Evolutionary conservation across 2,888 invertebrate genomes (phyloP), one percentile per base, ranked within the genome.

Genomic region (Ischnus inquisitorius): DNA sequence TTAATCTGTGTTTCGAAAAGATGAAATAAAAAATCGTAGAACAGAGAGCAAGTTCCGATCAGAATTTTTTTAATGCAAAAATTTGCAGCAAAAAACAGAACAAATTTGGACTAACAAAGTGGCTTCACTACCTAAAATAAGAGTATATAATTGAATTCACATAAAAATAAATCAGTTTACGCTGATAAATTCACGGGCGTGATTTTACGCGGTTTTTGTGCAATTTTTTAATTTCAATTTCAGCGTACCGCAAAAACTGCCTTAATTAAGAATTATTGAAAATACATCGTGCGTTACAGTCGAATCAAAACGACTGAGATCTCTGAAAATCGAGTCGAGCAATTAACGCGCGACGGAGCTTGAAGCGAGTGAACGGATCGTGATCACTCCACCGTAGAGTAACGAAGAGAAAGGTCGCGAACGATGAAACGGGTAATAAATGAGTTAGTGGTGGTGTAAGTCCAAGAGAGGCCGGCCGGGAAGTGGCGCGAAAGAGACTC

Each of bases 401-500:
- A 19, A 46, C 28, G 46, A 34, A 51, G 51, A 74, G 60, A 80
- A 72, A 72, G 79, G 60, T 74, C 67, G 67, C 43, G 75, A 39
- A 51, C 25, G 57, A 68, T 69, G 25, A 60, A 57, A 39, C 75
- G 22, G 34, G 34, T 4, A 67, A 12, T 43, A 28, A 62, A 60
- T 12, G 19, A 72, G 51, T 65, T 76, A 28, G 34, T 39, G 19
- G 64, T 64, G 12, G 39, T 19, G 19, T n/a, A 46, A 12, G 64
- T 48, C 19, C 28, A 34, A 69, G 68, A 14, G n/a, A 60, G 28
- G 12, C 28, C 34, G 39, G 28, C 64, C 76, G 71, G 69, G 57
- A 77, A 76, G 64, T 76, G 69, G 65, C 65, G 65, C 57, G 65
- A 77, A 76, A 34, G 69, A 64, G 68, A 46, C 22, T 19, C 46